These are phyloP conservation scores for Acrossocheilus fasciatus DNA, from an alignment of 2,797 vertebrate species.

Conservation along the genomic window DNA sequence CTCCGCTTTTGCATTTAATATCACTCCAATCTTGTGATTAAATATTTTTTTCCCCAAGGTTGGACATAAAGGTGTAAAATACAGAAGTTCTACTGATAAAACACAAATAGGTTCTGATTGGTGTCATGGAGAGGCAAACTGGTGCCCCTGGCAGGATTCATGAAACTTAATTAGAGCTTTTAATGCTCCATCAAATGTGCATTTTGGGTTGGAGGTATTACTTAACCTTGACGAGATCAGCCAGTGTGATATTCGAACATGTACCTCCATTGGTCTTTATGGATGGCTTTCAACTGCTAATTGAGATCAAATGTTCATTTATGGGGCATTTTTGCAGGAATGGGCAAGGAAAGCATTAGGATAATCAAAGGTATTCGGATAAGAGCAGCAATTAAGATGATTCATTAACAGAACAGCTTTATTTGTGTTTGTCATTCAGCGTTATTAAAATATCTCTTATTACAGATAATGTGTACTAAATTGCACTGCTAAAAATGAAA, in stretches of 20 bases:
- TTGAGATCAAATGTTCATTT: conserved; percentile 76
- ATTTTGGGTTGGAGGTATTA: conserved; percentile 71
- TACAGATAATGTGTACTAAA: neutral
- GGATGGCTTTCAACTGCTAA: conserved; percentile 74
- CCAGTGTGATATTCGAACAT: conserved; percentile 70
- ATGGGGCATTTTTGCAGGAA: conserved; percentile 72
- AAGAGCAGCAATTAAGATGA: conserved; percentile 43
- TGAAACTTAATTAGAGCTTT: conserved; percentile 65
- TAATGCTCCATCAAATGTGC: conserved; percentile 69
- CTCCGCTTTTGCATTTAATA: neutral
- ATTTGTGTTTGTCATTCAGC: conserved; percentile 25
- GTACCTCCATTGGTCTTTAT: conserved; percentile 73
- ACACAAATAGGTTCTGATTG: conserved; percentile 34
- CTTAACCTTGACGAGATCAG: conserved; percentile 75
- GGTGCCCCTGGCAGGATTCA: conserved; percentile 39
- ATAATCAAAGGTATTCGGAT: conserved; percentile 45
- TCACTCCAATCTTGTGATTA: neutral
- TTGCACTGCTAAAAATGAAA: neutral
- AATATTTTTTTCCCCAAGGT: neutral
- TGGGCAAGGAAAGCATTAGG: conserved; percentile 65
- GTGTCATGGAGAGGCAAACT: conserved; percentile 24
- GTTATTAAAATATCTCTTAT: conserved; percentile 2
- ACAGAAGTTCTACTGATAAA: conserved; percentile 28
- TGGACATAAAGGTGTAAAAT: neutral
- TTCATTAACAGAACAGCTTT: neutral